Evolutionary conservation across 2,113 vertebrate genomes (phyloP).

Genomic region (Strix aluco): DNA sequence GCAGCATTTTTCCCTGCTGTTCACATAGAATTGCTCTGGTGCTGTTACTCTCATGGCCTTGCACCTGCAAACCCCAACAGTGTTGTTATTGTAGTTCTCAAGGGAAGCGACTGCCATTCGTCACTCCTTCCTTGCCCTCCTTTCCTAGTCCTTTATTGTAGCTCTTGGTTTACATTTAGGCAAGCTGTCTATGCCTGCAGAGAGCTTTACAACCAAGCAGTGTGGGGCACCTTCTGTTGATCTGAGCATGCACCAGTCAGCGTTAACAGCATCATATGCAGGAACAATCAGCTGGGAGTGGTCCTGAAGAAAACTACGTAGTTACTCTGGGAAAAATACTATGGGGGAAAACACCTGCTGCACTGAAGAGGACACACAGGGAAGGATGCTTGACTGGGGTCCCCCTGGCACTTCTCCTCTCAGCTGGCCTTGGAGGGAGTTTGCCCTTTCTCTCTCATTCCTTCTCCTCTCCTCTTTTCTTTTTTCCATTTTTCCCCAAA

Average conservation of each 20-base stretch:
- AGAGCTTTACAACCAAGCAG: not conserved
- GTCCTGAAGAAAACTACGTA: not conserved
- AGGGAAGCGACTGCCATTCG: not conserved
- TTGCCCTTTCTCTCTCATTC: not conserved
- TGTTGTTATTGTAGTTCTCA: not conserved
- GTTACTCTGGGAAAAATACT: not conserved
- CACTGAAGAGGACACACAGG: not conserved
- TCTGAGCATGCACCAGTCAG: not conserved
- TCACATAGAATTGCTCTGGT: not conserved
- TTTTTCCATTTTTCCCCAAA: not conserved
- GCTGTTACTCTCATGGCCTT: not conserved
- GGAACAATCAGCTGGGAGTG: not conserved
- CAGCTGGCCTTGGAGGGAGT: not conserved
- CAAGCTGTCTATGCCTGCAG: not conserved
- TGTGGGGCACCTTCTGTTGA: not conserved
- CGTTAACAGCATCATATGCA: not conserved
- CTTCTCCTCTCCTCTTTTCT: not conserved
- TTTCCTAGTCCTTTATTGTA: not conserved
- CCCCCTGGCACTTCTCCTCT: fast-evolving
- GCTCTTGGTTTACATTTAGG: not conserved
- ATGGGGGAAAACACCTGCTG: no score
- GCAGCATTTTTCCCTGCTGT: not conserved
- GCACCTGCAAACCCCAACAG: not conserved
- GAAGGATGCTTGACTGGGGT: fast-evolving
- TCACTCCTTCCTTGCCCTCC: not conserved